Evolutionary conservation across 2,888 invertebrate genomes (phyloP).

Genomic region (Drosophila monieri): DNA sequence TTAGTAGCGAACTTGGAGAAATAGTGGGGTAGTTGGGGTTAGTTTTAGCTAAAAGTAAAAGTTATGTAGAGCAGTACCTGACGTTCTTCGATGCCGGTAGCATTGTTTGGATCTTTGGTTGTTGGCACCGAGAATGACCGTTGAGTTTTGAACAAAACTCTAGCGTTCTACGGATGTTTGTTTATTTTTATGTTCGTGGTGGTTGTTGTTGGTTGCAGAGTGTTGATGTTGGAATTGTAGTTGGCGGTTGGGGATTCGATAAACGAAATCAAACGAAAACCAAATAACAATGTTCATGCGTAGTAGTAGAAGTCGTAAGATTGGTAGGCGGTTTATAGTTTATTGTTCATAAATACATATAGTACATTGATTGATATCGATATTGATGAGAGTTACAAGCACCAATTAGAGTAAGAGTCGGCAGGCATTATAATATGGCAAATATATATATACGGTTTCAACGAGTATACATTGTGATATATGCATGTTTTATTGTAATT

Average conservation of each 20-base stretch:
- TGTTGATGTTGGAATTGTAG: constrained; percentile 44
- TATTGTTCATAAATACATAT: constrained; percentile 37
- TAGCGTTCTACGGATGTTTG: constrained; percentile 85
- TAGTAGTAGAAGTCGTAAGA: constrained; percentile 45
- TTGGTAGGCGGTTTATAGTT: constrained; percentile 25
- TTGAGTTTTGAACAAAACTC: constrained; percentile 95
- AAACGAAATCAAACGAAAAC: constrained; percentile 61
- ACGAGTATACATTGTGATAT: constrained; percentile 68
- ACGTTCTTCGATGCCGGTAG: constrained; percentile 84
- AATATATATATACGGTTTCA: constrained; percentile 52
- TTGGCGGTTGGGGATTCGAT: constrained; percentile 35
- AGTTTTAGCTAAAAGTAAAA: constrained; percentile 43
- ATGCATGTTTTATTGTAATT: constrained; percentile 54
- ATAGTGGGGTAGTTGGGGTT: constrained; percentile 23
- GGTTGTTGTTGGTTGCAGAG: constrained; percentile 38
- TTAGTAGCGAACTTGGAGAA: constrained; percentile 30
- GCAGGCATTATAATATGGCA: constrained; percentile 71
- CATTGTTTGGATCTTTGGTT: constrained; percentile 89
- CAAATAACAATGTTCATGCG: constrained; percentile 67
- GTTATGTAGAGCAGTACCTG: constrained; percentile 80
- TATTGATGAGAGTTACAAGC: constrained; percentile 75
- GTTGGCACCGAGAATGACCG: constrained; percentile 96
- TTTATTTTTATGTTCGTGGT: constrained; percentile 38
- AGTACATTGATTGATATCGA: constrained; percentile 18
- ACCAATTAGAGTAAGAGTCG: constrained; percentile 80